Evolutionary conservation across 35 echinoderm and acorn worm species (phyloP).

Genomic region (Nesometra sesokonis): DNA sequence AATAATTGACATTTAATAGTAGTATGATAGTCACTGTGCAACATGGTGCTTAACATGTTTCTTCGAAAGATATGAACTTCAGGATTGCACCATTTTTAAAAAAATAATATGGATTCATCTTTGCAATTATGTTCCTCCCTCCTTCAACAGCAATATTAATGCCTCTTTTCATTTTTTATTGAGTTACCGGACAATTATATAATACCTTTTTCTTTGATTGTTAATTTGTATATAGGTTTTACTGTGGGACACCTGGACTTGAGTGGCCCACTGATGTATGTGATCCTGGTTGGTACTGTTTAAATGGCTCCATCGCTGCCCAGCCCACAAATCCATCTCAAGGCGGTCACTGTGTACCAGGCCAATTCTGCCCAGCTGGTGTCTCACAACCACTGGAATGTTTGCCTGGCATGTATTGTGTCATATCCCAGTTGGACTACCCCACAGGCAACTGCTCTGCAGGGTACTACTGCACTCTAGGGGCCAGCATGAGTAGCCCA

Average conservation of each 20-base stretch:
- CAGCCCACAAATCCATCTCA: conserved; percentile 40
- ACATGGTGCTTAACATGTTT: too few relatives aligned
- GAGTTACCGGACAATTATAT: too few relatives aligned
- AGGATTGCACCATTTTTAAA: too few relatives aligned
- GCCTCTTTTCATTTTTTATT: too few relatives aligned
- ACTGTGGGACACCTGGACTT: conserved; percentile 73
- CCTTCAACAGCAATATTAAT: too few relatives aligned
- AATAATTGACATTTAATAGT: too few relatives aligned
- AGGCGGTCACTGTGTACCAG: conserved; percentile 60
- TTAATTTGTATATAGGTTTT: conserved; percentile 25
- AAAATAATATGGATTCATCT: too few relatives aligned
- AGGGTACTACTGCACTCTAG: conserved; percentile 63
- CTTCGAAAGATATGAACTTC: too few relatives aligned
- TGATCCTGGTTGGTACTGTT: conserved; percentile 89
- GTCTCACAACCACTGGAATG: conserved; percentile 48
- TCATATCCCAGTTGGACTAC: conserved; percentile 39
- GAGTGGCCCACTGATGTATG: conserved; percentile 65
- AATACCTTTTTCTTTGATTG: background rate
- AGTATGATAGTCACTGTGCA: too few relatives aligned
- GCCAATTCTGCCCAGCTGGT: conserved; percentile 73
- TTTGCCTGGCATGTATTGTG: conserved; percentile 79
- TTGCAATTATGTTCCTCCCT: too few relatives aligned
- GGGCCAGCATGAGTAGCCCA: conserved; percentile 43
- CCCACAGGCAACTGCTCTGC: conserved; percentile 67
- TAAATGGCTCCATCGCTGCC: conserved; percentile 77